These are phyloP conservation scores for Perdix hodgsoniae DNA, from an alignment of 2,797 vertebrate genomes.

Conservation along the genomic window DNA sequence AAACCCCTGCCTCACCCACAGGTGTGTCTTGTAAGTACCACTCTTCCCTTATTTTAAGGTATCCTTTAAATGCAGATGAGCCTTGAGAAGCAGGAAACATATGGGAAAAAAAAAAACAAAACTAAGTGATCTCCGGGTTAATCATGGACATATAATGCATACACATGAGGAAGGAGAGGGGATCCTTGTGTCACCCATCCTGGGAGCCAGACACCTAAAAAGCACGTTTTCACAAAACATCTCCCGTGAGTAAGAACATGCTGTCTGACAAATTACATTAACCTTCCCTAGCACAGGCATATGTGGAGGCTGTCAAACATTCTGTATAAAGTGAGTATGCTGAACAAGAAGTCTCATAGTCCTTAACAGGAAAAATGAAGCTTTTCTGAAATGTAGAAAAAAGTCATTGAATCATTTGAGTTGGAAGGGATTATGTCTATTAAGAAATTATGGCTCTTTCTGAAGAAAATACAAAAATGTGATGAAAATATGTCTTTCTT, in stretches of 20 bases:
- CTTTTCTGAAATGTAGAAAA: background rate
- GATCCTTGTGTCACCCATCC: fast-evolving
- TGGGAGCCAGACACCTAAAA: background rate
- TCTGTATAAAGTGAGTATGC: background rate
- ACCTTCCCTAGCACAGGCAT: background rate
- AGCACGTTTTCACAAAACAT: fast-evolving
- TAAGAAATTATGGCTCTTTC: background rate
- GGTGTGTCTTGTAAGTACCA: background rate
- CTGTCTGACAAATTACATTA: background rate
- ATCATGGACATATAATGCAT: background rate
- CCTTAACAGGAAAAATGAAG: background rate
- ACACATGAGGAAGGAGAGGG: background rate
- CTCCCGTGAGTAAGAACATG: background rate
- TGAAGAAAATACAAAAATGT: background rate
- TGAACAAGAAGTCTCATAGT: background rate
- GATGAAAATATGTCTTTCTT: background rate
- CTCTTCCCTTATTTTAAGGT: background rate
- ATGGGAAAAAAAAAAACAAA: conserved; percentile 22
- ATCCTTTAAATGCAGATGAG: background rate
- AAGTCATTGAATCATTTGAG: no score
- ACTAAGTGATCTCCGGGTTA: background rate
- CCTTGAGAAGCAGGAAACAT: background rate
- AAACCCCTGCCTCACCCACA: background rate
- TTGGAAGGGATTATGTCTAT: background rate
- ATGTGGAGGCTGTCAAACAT: background rate